A percentile compares a stretch with the other conserved stretches of the same genome.
phyloP scores from a whole-genome alignment of 2,113 vertebrate species.

The Xiphorhynchus elegans region DNA sequence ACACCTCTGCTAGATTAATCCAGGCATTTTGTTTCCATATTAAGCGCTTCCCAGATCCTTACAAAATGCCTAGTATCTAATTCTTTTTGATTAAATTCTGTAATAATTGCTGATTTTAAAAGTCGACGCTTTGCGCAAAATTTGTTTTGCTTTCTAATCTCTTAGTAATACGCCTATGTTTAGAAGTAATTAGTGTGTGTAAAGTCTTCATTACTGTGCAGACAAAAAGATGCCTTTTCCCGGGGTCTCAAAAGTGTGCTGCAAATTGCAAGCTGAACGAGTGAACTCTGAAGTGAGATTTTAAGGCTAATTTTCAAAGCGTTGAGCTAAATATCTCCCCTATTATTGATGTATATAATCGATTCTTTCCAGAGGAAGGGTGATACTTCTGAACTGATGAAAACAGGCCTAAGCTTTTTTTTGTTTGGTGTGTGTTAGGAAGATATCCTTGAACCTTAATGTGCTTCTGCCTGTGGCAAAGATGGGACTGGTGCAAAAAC shows the following conservation, averaged over 20 bases:
- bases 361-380: not conserved
- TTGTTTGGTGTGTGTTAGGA: not conserved
- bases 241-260: not conserved
- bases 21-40: constrained; percentile 49
- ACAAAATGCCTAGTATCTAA: constrained; percentile 25
- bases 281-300: not conserved
- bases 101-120: constrained; percentile 45
- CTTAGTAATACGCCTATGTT: constrained; percentile 35
- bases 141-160: constrained; percentile 48
- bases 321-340: not conserved
- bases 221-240: constrained; percentile 47
- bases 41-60: not conserved
- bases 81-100: not conserved
- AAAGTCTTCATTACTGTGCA: constrained; percentile 65
- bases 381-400: not conserved
- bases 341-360: not conserved
- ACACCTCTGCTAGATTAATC: not conserved
- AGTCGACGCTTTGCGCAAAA: not conserved
- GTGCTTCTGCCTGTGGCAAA: not conserved
- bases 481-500: not conserved
- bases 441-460: not conserved
- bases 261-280: not conserved
- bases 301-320: not conserved
- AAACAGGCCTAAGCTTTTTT: not conserved
- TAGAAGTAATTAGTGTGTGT: constrained; percentile 31